Evolutionary conservation across 2,797 vertebrate genomes (phyloP).

Genomic region (Pseudotriccus pelzelni): DNA sequence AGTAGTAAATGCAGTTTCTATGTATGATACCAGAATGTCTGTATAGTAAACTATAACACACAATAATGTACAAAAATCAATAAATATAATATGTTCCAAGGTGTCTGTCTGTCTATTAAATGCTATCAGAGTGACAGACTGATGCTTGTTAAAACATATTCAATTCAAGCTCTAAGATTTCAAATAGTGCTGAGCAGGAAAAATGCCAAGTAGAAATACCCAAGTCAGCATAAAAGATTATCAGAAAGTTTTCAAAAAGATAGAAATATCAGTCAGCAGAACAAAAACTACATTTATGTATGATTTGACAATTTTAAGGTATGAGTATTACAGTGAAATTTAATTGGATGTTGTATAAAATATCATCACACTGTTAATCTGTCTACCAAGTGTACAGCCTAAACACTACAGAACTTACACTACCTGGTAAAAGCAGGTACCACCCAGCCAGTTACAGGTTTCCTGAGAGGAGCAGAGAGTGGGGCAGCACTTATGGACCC

Average conservation of each 20-base stretch:
- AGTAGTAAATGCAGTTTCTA: neutral
- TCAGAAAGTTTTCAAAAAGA: neutral
- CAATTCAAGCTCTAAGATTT: neutral
- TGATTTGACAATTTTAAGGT: neutral
- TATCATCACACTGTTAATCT: neutral
- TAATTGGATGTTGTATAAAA: neutral
- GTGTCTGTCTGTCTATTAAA: slow-evolving; percentile 16
- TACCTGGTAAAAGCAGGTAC: neutral
- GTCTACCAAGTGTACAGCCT: neutral
- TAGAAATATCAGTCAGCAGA: neutral
- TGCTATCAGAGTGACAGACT: neutral
- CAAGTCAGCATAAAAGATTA: slow-evolving; percentile 16
- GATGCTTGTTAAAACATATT: slow-evolving; percentile 26
- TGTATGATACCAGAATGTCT: neutral
- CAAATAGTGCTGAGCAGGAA: neutral
- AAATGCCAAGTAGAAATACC: neutral
- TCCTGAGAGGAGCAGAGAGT: neutral
- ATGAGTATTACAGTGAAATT: neutral
- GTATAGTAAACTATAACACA: neutral
- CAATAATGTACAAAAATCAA: slow-evolving; percentile 5
- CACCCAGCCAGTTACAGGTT: neutral
- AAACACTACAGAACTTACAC: neutral
- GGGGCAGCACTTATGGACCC: neutral
- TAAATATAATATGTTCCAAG: slow-evolving; percentile 6
- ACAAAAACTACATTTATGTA: neutral